phyloP scores from a whole-genome alignment of 1,140 invertebrate genomes.

The Mycetomoellerius zeteki region DNA sequence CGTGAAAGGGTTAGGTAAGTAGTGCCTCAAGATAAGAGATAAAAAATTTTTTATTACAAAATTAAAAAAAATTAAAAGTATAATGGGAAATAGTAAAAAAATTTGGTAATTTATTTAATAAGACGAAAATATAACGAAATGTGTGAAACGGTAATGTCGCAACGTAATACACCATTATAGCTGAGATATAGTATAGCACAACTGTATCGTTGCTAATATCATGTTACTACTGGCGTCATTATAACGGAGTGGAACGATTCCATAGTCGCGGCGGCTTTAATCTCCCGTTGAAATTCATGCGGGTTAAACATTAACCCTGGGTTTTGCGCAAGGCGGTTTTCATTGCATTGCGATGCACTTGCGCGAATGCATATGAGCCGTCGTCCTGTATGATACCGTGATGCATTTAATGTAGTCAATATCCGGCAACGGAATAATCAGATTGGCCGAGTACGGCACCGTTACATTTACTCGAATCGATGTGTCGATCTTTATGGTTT shows the following conservation, averaged over 20 bases:
- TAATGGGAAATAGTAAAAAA: neutral
- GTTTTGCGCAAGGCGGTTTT: constrained; percentile 40
- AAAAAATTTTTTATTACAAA: neutral
- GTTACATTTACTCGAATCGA: constrained; percentile 7
- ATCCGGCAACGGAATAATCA: constrained; percentile 35
- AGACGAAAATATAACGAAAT: neutral
- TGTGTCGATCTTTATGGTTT: neutral
- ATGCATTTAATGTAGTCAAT: constrained; percentile 36
- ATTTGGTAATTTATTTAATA: neutral
- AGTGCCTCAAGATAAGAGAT: neutral
- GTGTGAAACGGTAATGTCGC: neutral
- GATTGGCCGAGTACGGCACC: neutral
- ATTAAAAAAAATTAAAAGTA: neutral
- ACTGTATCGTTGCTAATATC: constrained; percentile 51
- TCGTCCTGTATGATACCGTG: constrained; percentile 7
- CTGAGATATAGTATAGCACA: neutral
- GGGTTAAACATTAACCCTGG: constrained; percentile 39
- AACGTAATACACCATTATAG: constrained; percentile 25
- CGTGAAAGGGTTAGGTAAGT: neutral
- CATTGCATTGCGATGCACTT: constrained; percentile 29
- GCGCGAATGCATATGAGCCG: constrained; percentile 7
- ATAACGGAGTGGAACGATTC: constrained; percentile 43
- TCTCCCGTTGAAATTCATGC: constrained; percentile 52
- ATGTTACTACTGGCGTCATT: constrained; percentile 43
- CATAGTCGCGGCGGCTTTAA: constrained; percentile 45